These are phyloP conservation scores for Schizothorax lantsangensis DNA, from an alignment of 2,797 vertebrate species.

Conservation along the genomic window DNA sequence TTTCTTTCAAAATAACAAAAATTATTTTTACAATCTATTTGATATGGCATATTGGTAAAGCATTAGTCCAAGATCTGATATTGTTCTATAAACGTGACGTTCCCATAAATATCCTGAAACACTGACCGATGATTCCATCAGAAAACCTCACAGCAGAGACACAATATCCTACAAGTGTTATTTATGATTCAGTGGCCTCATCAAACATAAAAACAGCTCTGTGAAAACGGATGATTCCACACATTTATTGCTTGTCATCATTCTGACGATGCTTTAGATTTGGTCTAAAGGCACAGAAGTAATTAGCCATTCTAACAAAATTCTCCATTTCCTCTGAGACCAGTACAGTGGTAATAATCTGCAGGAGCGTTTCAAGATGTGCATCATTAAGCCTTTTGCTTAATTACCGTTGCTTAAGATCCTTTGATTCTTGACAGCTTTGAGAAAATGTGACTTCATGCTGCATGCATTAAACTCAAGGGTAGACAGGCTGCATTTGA, in stretches of 20 bases:
- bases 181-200: background rate
- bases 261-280: background rate
- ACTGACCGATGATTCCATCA: background rate
- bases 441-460: constrained; percentile 20
- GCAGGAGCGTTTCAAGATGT: constrained; percentile 9
- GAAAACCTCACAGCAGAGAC: background rate
- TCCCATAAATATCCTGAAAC: constrained; percentile 37
- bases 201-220: constrained; percentile 16
- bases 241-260: background rate
- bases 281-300: background rate
- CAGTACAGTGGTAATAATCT: constrained; percentile 44
- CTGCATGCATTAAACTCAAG: constrained; percentile 30
- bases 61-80: background rate
- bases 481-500: background rate
- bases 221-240: background rate
- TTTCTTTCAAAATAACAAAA: background rate
- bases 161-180: background rate
- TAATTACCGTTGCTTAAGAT: constrained; percentile 34
- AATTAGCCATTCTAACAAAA: constrained; percentile 24
- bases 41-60: background rate
- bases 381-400: constrained; percentile 18
- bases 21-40: background rate
- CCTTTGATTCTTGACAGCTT: constrained; percentile 25
- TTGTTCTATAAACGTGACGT: background rate
- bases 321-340: background rate